Conservation (phyloP, 2,797 vertebrate species). For the Acanthurus leucopareius region DNA sequence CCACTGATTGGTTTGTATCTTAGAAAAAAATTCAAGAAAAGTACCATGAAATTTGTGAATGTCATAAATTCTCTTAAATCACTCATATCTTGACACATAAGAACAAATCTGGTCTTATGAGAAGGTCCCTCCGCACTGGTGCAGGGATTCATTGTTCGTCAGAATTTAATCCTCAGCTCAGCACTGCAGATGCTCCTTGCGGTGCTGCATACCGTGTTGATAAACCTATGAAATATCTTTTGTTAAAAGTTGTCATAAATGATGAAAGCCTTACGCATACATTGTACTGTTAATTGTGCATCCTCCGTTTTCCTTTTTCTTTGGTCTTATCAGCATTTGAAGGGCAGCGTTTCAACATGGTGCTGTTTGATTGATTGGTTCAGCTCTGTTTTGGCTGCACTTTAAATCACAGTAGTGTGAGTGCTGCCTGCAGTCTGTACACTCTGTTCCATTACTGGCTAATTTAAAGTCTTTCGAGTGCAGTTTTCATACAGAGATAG, state of each 20-base stretch:
- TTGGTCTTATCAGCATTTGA: background rate
- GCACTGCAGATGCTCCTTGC: background rate
- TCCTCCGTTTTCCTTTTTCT: background rate
- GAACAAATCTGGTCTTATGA: too few species aligned
- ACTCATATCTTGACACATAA: background rate
- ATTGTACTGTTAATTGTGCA: background rate
- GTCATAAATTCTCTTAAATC: background rate
- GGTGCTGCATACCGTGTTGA: background rate
- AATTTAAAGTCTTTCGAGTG: background rate
- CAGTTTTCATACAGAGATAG: background rate
- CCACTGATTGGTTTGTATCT: background rate
- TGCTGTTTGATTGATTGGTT: slow-evolving; percentile 33
- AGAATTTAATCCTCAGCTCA: background rate
- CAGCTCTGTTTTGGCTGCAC: slow-evolving; percentile 16
- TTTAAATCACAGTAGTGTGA: slow-evolving; percentile 18
- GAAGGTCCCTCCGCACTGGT: background rate
- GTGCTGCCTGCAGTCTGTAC: slow-evolving; percentile 18
- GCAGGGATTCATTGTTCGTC: background rate
- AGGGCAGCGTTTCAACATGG: slow-evolving; percentile 4
- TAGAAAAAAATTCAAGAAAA: background rate
- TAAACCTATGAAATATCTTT: background rate
- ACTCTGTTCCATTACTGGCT: slow-evolving; percentile 19
- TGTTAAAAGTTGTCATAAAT: background rate
- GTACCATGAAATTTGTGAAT: background rate
- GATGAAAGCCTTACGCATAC: background rate